Base-by-base conservation (phyloP, 1,140 invertebrate species). In the Mycetomoellerius zeteki region DNA sequence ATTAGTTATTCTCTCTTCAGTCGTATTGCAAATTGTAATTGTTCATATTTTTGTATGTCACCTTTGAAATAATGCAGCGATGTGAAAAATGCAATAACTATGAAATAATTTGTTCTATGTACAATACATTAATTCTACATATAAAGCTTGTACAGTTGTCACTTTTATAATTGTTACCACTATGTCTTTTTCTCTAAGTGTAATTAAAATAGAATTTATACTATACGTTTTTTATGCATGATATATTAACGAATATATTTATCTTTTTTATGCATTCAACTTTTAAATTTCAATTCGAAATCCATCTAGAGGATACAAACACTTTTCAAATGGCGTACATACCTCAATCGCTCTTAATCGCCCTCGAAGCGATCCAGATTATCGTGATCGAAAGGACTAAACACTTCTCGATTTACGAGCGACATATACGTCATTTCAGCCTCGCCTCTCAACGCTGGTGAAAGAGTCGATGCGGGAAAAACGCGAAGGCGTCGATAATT, bases 401-500 rank as follows among this genome's bases (percentile, higher is more conserved):
- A 24, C 37, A 37, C 19, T 60, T 60, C 37, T 47, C 10, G 69
- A 84, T 84, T 84, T 84, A 84, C n/a, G 69, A 60, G 47, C 78
- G 76, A 30, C 14, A 71, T 27, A 6, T 50, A 72, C 47, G 19
- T 50, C 43, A 47, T 43, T 43, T 78, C 62, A 54, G 52, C 60
- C 30, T 85, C 82, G 60, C 37, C 60, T 85, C 47, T 85, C 60
- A 37, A 60, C 33, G 27, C 43, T 43, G 27, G 69, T 8, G 33
- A 85, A 76, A 43, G 62, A 52, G 27, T 21, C 27, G 37, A 47
- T 19, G 24, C 5, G 65, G 5, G 65, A 60, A 82, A 73, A 84
- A 60, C 27, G 67, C 52, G 43, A 56, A 30, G 64, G 85, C 73
- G 69, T 50, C 77, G 88, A 93, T 92, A 92, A 92, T 90, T 88